Evolutionary conservation across 2,888 invertebrate species (phyloP), one percentile per base, ranked within the genome.

Genomic region (Eulithis prunata): DNA sequence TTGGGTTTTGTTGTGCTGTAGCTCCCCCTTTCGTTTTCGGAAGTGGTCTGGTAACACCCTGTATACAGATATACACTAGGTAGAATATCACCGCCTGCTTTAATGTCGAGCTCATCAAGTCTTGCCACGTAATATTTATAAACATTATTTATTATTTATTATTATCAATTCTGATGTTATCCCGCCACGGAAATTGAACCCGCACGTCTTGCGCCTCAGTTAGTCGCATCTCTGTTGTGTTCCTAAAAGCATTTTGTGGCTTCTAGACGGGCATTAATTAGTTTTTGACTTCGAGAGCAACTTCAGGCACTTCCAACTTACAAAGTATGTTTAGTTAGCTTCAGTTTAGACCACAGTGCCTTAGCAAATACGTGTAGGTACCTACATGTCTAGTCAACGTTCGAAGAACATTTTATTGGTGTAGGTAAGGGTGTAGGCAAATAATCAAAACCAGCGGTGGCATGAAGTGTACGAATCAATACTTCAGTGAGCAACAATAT

Each of bases 191-290:
- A 6, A 21, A 21, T 21, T 10, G 21, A 14, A 47, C 49, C 49
- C 4, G 49, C 49, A 49, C 21, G 4, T 11, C 21, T 49, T 3
- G 3, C 4, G 11, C 21, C 8, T 21, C 14, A 14, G 49, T 21
- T 49, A 47, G 47, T 8, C 14, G 10, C 32, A n/a, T 32, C 32
- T 52, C 2, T 55, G 62, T 54, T 58, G 58, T 53, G 61, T 61
- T 61, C 45, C 36, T 38, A 52, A 49, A 62, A 45, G 21, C 55
- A 62, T 62, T 53, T 49, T 62, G 57, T 62, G 62, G 62, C 51
- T 62, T 58, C 65, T 46, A 38, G 62, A 43, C 62, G 57, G 62
- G 41, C 55, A 62, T 62, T 62, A 66, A 66, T 66, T 66, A 66
- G 62, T 62, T 59, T 62, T 66, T 62, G 62, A 51, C 54, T 66